Percentiles rank a stretch among this genome's conserved stretches.
Conservation (phyloP, 2,113 vertebrate species). For the Nibea albiflora region DNA sequence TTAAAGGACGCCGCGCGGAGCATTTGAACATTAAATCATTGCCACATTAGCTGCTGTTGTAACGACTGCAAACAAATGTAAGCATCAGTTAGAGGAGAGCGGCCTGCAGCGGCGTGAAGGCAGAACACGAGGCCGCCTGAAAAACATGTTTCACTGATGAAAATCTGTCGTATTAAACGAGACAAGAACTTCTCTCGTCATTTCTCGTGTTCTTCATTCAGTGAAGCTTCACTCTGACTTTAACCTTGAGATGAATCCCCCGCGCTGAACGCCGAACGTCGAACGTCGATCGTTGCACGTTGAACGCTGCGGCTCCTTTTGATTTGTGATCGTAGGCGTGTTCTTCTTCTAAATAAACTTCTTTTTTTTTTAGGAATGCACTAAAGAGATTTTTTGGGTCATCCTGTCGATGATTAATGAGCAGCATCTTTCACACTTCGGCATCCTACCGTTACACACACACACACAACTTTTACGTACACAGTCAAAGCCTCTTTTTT, state of each 20-base stretch:
- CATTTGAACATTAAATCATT: neutral
- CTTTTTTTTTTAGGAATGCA: neutral
- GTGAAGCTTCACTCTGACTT: neutral
- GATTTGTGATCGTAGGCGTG: neutral
- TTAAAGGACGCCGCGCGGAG: neutral
- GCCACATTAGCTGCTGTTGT: neutral
- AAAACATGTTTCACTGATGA: neutral
- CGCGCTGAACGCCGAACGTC: too few species aligned
- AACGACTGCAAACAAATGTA: neutral
- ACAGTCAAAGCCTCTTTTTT: too few species aligned
- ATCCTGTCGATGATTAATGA: slow-evolving; percentile 43
- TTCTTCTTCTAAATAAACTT: neutral
- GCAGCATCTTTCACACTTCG: neutral
- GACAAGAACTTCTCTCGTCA: neutral
- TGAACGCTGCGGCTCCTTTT: neutral
- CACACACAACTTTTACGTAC: neutral
- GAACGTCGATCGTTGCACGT: neutral
- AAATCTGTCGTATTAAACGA: neutral
- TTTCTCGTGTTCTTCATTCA: neutral
- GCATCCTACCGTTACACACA: neutral
- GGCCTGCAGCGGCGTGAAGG: slow-evolving; percentile 3
- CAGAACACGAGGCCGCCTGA: neutral
- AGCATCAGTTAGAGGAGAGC: neutral
- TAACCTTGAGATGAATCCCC: neutral
- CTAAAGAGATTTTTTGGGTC: slow-evolving; percentile 23